A percentile compares a stretch with the other conserved stretches of the same genome.
These are phyloP conservation scores for Punctoribates punctum DNA, from an alignment of 2,888 invertebrate genomes.

Conservation along the genomic window DNA sequence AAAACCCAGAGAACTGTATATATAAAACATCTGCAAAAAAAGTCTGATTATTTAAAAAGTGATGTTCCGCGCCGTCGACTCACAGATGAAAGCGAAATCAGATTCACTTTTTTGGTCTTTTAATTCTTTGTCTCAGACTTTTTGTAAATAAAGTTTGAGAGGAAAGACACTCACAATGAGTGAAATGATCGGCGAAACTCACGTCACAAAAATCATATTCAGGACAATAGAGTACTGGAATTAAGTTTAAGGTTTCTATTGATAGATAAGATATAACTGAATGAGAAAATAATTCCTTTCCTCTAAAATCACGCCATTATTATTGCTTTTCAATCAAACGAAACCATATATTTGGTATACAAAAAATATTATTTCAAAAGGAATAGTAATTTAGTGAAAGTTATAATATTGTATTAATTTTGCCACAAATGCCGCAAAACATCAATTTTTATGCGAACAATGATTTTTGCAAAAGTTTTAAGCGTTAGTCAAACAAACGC, in stretches of 20 bases:
- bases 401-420: too few relatives aligned
- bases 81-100: neutral
- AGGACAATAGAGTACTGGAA: slow-evolving; percentile 12
- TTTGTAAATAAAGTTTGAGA: neutral
- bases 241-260: slow-evolving; percentile 8
- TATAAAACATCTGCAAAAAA: neutral
- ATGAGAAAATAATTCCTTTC: neutral
- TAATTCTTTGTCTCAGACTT: too few relatives aligned
- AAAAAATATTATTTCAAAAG: too few relatives aligned
- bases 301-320: neutral
- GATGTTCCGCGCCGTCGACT: neutral
- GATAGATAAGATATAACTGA: neutral
- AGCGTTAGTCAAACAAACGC: too few relatives aligned
- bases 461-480: too few relatives aligned
- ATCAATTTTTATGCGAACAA: too few relatives aligned
- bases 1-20: neutral
- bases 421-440: too few relatives aligned
- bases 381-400: too few relatives aligned
- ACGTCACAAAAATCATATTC: neutral
- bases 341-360: too few relatives aligned
- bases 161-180: too few relatives aligned
- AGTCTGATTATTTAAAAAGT: neutral
- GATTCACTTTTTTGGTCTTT: too few relatives aligned
- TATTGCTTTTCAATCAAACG: neutral
- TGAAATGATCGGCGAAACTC: too few relatives aligned